A percentile compares a stretch with the other conserved stretches of the same genome.
phyloP scores from a whole-genome alignment of 2,888 invertebrate species.

The Nymphalis polychloros region DNA sequence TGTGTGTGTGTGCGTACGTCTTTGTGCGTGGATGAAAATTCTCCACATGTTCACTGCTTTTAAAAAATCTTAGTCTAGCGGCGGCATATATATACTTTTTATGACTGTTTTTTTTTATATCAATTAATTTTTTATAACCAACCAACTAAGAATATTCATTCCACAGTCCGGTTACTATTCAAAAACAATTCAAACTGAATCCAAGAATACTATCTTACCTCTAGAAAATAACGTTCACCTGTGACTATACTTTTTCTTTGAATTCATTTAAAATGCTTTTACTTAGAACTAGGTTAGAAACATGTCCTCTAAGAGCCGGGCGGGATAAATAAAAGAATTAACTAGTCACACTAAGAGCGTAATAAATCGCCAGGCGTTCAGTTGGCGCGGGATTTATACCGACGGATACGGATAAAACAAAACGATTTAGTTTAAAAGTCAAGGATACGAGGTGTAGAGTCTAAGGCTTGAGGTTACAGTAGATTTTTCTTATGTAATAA shows the following conservation, averaged over 20 bases:
- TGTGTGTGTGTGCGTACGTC: too few relatives aligned
- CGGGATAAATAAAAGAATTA: conserved; percentile 20
- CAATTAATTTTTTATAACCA: too few relatives aligned
- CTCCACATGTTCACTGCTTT: too few relatives aligned
- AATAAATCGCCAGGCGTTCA: conserved; percentile 17
- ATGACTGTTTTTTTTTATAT: too few relatives aligned
- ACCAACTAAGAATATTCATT: too few relatives aligned
- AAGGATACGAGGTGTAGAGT: neutral
- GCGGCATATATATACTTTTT: too few relatives aligned
- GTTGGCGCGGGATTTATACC: conserved; percentile 11
- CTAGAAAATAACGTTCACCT: neutral
- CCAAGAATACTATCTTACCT: neutral
- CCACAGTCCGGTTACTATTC: too few relatives aligned
- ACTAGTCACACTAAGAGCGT: conserved; percentile 12
- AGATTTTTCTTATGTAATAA: too few relatives aligned
- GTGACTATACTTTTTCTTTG: neutral
- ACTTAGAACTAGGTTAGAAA: conserved; percentile 9
- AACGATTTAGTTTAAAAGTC: conserved; percentile 7
- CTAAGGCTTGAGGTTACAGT: neutral
- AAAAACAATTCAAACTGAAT: neutral
- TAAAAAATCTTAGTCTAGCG: too few relatives aligned
- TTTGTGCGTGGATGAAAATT: too few relatives aligned
- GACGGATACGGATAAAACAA: conserved; percentile 5
- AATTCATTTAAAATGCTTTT: conserved; percentile 9
- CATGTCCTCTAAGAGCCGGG: conserved; percentile 4